Percentiles rank a stretch among this genome's conserved stretches.
Evolutionary conservation across 2,888 invertebrate species (phyloP).

Genomic region (Noctuana brunneofusca): DNA sequence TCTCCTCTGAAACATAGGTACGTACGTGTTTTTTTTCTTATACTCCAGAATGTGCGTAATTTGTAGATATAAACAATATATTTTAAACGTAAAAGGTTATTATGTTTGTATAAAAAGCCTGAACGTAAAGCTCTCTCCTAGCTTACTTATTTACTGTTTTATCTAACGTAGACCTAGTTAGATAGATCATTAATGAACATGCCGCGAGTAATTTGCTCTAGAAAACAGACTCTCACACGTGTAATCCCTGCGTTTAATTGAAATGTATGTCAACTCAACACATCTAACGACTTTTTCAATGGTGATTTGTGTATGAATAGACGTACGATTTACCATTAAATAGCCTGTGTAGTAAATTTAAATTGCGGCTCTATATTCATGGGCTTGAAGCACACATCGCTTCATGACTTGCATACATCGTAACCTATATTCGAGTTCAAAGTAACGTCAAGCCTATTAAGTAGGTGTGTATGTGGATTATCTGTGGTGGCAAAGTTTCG

Average conservation of each 20-base stretch:
- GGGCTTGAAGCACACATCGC: not conserved
- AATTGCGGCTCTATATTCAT: slow-evolving; percentile 39
- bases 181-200: slow-evolving; percentile 5
- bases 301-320: slow-evolving; percentile 19
- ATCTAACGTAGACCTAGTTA: slow-evolving; percentile 13
- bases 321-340: slow-evolving; percentile 24
- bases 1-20: too few species aligned
- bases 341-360: slow-evolving; percentile 11
- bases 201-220: slow-evolving; percentile 10
- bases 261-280: slow-evolving; percentile 21
- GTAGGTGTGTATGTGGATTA: not conserved
- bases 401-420: not conserved
- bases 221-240: slow-evolving; percentile 38
- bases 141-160: slow-evolving; percentile 13
- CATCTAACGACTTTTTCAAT: slow-evolving; percentile 21
- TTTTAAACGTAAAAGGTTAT: not conserved
- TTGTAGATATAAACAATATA: not conserved
- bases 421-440: not conserved
- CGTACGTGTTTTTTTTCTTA: too few species aligned
- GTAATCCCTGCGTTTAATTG: slow-evolving; percentile 28
- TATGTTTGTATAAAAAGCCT: not conserved
- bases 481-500: not conserved
- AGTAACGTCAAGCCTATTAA: too few species aligned
- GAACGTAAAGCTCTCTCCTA: slow-evolving; percentile 3
- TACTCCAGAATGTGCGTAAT: too few species aligned